Evolutionary conservation across 2,797 vertebrate genomes (phyloP).

Genomic region (Naso thynnoides): DNA sequence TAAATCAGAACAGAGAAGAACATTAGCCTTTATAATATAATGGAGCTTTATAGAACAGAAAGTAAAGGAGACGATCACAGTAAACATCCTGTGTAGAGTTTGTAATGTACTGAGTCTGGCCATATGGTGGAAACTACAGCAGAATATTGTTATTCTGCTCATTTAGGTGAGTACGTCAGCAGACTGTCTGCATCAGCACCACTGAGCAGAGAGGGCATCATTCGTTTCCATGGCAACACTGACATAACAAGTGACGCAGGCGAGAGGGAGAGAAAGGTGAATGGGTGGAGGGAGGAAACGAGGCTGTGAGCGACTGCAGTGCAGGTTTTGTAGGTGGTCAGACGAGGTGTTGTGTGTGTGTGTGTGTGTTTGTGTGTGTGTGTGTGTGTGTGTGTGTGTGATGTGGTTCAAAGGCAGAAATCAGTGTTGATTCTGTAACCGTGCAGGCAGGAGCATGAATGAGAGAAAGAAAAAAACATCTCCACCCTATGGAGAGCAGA

Average conservation of each 20-base stretch:
- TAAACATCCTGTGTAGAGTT: background rate
- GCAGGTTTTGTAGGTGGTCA: conserved; percentile 69
- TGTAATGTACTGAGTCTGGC: background rate
- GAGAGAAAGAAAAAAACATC: conserved; percentile 21
- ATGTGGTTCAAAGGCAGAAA: conserved; percentile 35
- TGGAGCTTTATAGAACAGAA: background rate
- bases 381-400: conserved; percentile 1
- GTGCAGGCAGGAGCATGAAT: conserved; percentile 18
- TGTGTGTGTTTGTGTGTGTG: conserved; percentile 4
- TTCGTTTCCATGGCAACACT: conserved; percentile 85
- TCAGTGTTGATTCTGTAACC: conserved; percentile 35
- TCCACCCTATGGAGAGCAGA: conserved; percentile 42
- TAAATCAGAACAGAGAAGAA: too few species aligned
- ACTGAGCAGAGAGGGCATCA: conserved; percentile 76
- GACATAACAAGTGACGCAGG: conserved; percentile 81
- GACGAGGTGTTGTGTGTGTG: conserved; percentile 24
- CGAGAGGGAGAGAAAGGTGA: conserved; percentile 63
- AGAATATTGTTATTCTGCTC: conserved; percentile 65
- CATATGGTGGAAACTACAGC: conserved; percentile 42
- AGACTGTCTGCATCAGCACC: conserved; percentile 82
- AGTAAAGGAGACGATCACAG: background rate
- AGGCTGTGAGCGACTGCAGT: conserved; percentile 52
- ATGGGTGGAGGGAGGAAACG: conserved; percentile 56
- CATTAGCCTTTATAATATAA: too few species aligned
- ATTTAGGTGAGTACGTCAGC: conserved; percentile 69